Base-by-base conservation (phyloP, 2,113 vertebrate species). In the Nibea coibor region DNA sequence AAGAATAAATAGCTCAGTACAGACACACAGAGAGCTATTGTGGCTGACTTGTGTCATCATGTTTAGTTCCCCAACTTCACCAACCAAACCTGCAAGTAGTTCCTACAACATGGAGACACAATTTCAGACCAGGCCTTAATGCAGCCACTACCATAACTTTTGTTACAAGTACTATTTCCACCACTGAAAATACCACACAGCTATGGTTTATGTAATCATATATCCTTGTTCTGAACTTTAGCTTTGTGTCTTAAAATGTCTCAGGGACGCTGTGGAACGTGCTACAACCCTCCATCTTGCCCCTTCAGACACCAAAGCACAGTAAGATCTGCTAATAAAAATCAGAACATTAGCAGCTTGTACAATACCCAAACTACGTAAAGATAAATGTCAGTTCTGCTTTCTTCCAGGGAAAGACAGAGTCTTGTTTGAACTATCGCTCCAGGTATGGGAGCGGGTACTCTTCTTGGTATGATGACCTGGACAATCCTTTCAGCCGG, bases 181-280 rank as follows among this genome's bases (percentile, higher is more conserved):
- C 19, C 15, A 51, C 8, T 24, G 17, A 35, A 70, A 57, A 26
- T 26, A 42, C 31, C n/a, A 70, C 31, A 54, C 51, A 16, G 50
- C 50, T 10, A 35, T 35, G 31, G 31, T 6, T 54, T 59, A 43
- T 50, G 7, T 20, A n/a, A 19, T 31, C 20, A 31, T 61, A 54
- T 0, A 2, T 43, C 16, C 4, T 70, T 19, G n/a, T 65, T 2
- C 51, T 54, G 22, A 45, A 50, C n/a, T 28, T 3, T 63, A 56
- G 3, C 16, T 35, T 65, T 72, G 5, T 81, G 6, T 75, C n/a
- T 69, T 73, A 2, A 47, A 75, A 45, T 79, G 42, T 75, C 66
- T 78, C 78, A 95, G 94, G 91, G 94, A 10, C 87, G 65, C 31
- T 97, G 97, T 4, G 95, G 95, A 56, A 8, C 3, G 56, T 97